phyloP scores from a whole-genome alignment of 1,140 invertebrate species.

The Linepithema humile region DNA sequence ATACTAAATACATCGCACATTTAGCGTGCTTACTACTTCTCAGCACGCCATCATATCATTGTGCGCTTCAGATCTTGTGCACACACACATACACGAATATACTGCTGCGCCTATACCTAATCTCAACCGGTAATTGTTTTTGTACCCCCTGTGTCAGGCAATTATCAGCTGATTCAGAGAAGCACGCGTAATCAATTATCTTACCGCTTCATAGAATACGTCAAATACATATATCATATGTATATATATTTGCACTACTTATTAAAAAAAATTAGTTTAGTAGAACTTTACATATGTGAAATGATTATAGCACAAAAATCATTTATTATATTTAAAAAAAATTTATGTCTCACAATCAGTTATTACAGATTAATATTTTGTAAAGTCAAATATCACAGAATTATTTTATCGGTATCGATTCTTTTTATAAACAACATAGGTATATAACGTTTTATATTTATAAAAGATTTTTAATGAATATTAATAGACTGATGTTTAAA shows the following conservation, averaged over 20 bases:
- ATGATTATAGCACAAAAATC: too few relatives aligned
- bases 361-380: too few relatives aligned
- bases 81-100: background rate
- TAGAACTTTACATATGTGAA: too few relatives aligned
- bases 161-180: constrained; percentile 65
- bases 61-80: constrained; percentile 43
- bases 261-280: too few relatives aligned
- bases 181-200: constrained; percentile 66
- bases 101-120: constrained; percentile 59
- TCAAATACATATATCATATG: constrained; percentile 20
- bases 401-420: too few relatives aligned
- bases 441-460: background rate
- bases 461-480: background rate
- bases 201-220: constrained; percentile 5
- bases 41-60: constrained; percentile 63
- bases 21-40: constrained; percentile 65
- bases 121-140: constrained; percentile 72
- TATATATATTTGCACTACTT: too few relatives aligned
- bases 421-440: too few relatives aligned
- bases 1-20: constrained; percentile 47
- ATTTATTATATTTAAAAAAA: too few relatives aligned
- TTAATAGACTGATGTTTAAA: background rate
- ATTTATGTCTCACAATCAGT: too few relatives aligned
- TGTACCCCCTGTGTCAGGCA: constrained; percentile 69
- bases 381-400: too few relatives aligned